Percentiles rank a stretch among this genome's conserved stretches.
Evolutionary conservation across 2,113 vertebrate species (phyloP).

Genomic region (Onychorhynchus coronatus): DNA sequence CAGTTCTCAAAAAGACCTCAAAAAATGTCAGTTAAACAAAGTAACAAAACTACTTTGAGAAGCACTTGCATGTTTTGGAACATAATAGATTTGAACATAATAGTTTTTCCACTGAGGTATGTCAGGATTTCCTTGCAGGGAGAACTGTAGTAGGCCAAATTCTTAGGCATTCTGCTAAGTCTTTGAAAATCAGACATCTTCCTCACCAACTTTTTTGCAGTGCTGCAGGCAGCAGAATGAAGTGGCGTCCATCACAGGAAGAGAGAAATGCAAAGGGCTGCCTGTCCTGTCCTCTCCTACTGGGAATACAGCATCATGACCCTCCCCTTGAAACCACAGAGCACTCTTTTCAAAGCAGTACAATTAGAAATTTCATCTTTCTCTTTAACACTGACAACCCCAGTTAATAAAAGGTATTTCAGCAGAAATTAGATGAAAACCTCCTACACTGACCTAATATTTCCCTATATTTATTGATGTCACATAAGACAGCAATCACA

Average conservation of each 20-base stretch:
- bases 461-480: background rate
- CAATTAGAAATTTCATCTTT: background rate
- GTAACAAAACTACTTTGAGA: background rate
- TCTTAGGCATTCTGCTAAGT: background rate
- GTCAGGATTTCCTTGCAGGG: background rate
- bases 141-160: background rate
- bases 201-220: background rate
- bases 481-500: background rate
- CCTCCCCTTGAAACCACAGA: background rate
- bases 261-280: background rate
- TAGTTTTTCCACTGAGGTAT: background rate
- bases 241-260: background rate
- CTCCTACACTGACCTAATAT: background rate
- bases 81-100: background rate
- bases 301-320: background rate
- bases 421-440: background rate
- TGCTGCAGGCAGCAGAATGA: background rate
- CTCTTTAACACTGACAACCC: background rate
- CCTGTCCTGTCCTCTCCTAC: background rate
- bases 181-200: background rate
- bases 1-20: background rate
- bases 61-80: background rate
- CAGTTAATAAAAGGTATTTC: background rate
- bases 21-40: background rate
- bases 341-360: background rate